These are phyloP conservation scores for Electrophaes corylata DNA, from an alignment of 2,888 invertebrate species.

Conservation along the genomic window DNA sequence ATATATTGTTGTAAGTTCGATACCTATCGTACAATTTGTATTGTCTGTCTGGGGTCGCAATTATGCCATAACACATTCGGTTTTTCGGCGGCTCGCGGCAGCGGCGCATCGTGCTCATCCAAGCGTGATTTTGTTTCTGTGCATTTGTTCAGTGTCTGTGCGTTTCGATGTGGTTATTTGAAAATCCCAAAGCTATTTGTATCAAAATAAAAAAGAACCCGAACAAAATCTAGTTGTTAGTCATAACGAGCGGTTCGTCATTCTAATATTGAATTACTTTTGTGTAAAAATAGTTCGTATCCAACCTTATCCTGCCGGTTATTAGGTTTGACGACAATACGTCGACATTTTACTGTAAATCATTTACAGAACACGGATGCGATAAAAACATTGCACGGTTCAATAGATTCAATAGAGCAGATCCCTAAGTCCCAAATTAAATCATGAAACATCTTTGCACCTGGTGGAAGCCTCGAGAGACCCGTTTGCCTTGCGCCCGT, in stretches of 20 bases:
- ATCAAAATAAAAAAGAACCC: constrained; percentile 63
- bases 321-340: constrained; percentile 27
- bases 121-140: constrained; percentile 80
- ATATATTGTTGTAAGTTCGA: constrained; percentile 2
- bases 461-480: constrained; percentile 69
- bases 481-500: constrained; percentile 54
- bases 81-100: constrained; percentile 67
- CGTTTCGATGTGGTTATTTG: constrained; percentile 69
- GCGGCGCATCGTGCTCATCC: constrained; percentile 71
- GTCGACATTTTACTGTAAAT: background rate
- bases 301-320: no score
- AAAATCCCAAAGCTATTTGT: constrained; percentile 69
- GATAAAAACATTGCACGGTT: constrained; percentile 77
- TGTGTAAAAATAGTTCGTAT: constrained; percentile 1
- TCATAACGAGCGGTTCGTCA: constrained; percentile 23
- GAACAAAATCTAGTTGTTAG: constrained; percentile 7
- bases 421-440: constrained; percentile 84
- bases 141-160: constrained; percentile 76
- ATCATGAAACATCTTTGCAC: constrained; percentile 82
- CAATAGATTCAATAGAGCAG: constrained; percentile 80
- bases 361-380: constrained; percentile 55
- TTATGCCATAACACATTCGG: constrained; percentile 78
- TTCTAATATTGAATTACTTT: constrained; percentile 34
- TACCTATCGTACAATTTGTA: constrained; percentile 43
- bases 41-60: constrained; percentile 62